A percentile compares a stretch with the other conserved stretches of the same genome.
These are phyloP conservation scores for Sitta carolinensis DNA, from an alignment of 2,797 vertebrate species.

Conservation along the genomic window DNA sequence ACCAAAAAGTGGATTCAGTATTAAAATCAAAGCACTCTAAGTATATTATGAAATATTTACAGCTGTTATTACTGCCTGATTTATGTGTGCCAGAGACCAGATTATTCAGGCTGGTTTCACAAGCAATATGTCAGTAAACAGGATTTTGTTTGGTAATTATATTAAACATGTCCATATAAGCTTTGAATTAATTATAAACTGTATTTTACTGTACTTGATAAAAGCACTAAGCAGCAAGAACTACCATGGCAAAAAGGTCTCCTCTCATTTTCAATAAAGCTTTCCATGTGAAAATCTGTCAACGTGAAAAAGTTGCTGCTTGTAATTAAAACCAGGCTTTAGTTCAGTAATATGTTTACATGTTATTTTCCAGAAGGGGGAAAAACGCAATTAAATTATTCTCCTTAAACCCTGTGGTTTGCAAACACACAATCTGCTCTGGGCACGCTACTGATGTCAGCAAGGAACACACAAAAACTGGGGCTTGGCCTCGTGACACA, in stretches of 20 bases:
- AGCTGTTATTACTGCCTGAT: constrained; percentile 70
- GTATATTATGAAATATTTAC: constrained; percentile 71
- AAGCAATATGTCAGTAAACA: constrained; percentile 70
- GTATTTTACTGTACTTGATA: constrained; percentile 60
- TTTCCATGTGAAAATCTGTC: constrained; percentile 66
- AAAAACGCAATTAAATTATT: constrained; percentile 39
- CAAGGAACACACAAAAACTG: background rate
- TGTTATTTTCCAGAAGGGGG: constrained; percentile 49
- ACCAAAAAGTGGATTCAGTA: constrained; percentile 58
- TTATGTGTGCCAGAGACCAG: constrained; percentile 64
- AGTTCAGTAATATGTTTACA: constrained; percentile 53
- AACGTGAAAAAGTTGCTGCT: constrained; percentile 63
- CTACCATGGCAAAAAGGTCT: constrained; percentile 52
- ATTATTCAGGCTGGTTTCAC: constrained; percentile 68
- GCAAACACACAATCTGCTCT: background rate
- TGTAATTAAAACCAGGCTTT: constrained; percentile 54
- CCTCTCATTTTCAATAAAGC: constrained; percentile 68
- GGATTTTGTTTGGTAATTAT: constrained; percentile 71
- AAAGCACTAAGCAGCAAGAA: constrained; percentile 67
- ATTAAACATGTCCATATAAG: constrained; percentile 65
- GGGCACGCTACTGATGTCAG: background rate
- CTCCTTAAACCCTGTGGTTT: constrained; percentile 2
- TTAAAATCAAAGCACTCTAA: constrained; percentile 70
- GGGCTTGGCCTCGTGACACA: background rate
- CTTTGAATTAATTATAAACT: constrained; percentile 66